A percentile compares a stretch with the other conserved stretches of the same genome.
Conservation (phyloP, 2,797 vertebrate species). For the Myotis daubentonii region DNA sequence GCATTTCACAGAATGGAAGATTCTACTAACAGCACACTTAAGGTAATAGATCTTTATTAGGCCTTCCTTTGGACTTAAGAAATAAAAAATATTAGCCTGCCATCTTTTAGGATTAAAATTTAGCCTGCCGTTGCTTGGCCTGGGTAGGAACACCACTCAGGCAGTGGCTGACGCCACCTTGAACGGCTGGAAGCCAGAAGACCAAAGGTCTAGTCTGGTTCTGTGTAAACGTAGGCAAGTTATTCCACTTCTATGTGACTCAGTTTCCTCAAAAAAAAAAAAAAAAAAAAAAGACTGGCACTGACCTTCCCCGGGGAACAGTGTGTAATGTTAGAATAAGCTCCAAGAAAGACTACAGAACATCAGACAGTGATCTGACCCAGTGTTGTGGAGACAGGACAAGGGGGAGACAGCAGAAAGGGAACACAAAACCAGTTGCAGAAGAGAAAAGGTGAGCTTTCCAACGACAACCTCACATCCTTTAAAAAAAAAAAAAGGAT, state of each 20-base stretch:
- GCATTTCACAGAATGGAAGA: neutral
- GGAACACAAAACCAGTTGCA: neutral
- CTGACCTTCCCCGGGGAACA: neutral
- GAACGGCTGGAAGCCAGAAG: neutral
- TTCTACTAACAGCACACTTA: neutral
- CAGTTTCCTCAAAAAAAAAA: neutral
- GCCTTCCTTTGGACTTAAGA: slow-evolving; percentile 5
- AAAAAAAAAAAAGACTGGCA: neutral
- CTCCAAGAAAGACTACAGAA: neutral
- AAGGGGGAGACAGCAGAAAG: neutral
- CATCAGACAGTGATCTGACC: too few species aligned
- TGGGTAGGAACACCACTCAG: neutral
- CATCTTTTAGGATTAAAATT: slow-evolving; percentile 1
- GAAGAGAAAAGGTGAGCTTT: neutral
- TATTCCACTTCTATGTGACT: neutral
- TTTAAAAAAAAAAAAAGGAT: neutral
- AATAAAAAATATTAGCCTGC: neutral
- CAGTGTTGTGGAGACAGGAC: neutral
- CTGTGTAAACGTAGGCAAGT: neutral
- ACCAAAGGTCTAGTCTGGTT: neutral
- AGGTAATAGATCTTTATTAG: slow-evolving; percentile 24
- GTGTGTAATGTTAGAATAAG: neutral
- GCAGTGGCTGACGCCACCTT: neutral
- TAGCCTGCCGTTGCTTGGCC: neutral
- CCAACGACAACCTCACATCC: neutral